Conservation (phyloP, 2,888 invertebrate species). For the Lissocephala sabroskyi region DNA sequence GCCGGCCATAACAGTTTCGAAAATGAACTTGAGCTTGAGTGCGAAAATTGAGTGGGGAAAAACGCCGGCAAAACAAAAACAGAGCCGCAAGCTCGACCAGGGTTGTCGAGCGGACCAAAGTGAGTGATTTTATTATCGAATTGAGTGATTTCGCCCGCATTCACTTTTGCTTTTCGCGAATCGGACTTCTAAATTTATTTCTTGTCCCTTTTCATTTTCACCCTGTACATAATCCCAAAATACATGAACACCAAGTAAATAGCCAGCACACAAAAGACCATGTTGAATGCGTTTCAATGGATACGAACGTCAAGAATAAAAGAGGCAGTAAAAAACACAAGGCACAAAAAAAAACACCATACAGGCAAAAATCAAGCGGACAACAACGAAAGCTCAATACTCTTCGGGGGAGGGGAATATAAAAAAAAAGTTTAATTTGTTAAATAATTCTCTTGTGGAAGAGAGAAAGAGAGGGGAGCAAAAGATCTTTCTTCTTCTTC, state of each 20-base stretch:
- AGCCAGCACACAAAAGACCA: not conserved
- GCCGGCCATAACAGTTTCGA: not conserved
- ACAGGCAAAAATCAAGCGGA: no score
- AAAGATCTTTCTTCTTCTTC: no score
- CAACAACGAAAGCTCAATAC: no score
- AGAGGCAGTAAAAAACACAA: slow-evolving; percentile 12
- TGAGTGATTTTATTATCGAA: no score
- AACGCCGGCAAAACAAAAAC: slow-evolving; percentile 56
- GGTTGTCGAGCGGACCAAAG: slow-evolving; percentile 27
- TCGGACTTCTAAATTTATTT: no score
- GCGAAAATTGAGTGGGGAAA: slow-evolving; percentile 11
- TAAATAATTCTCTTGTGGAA: no score
- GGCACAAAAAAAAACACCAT: not conserved
- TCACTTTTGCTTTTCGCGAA: slow-evolving; percentile 23
- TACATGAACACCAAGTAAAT: no score
- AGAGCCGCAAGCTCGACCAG: slow-evolving; percentile 22
- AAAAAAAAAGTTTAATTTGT: no score
- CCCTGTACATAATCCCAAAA: not conserved
- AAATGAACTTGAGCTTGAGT: not conserved
- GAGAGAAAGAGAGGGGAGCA: no score
- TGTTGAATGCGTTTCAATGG: slow-evolving; percentile 41
- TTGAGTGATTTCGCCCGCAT: no score
- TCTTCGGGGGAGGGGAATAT: no score
- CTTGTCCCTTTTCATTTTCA: no score
- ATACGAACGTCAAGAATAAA: slow-evolving; percentile 15